These are phyloP conservation scores for Leucophora obtusa DNA, from an alignment of 2,888 invertebrate species.

Conservation along the genomic window DNA sequence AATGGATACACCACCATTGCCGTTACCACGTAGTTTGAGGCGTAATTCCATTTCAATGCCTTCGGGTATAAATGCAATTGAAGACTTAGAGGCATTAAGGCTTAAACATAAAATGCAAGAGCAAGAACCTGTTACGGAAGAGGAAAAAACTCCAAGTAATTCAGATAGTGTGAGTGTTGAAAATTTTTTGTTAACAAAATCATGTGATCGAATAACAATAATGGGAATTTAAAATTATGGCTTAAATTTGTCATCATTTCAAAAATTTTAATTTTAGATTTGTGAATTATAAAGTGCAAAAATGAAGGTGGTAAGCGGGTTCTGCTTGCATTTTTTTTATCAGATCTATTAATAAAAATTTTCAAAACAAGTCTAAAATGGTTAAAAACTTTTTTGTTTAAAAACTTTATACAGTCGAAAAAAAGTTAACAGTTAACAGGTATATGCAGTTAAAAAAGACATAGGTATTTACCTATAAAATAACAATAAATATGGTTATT, in stretches of 20 bases:
- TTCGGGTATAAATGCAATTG: slow-evolving; percentile 81
- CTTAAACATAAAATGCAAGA: slow-evolving; percentile 76
- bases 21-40: slow-evolving; percentile 77
- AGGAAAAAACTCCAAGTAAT: slow-evolving; percentile 67
- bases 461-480: too few species aligned
- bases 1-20: slow-evolving; percentile 34
- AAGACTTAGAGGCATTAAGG: slow-evolving; percentile 82
- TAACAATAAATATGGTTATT: too few species aligned
- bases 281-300: too few species aligned
- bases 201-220: slow-evolving; percentile 7
- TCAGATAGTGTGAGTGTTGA: slow-evolving; percentile 71
- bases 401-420: too few species aligned
- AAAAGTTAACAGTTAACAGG: too few species aligned
- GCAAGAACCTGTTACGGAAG: slow-evolving; percentile 72
- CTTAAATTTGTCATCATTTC: not conserved
- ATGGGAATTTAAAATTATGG: not conserved
- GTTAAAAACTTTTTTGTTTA: too few species aligned
- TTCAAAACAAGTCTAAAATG: too few species aligned
- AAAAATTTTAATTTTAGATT: too few species aligned
- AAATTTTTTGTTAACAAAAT: not conserved
- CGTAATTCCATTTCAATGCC: slow-evolving; percentile 88
- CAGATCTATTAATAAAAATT: too few species aligned
- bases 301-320: too few species aligned
- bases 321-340: too few species aligned
- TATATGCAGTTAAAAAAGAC: too few species aligned